Evolutionary conservation across 2,888 invertebrate species (phyloP), one percentile per base, ranked within the genome.

Genomic region (Sepioteuthis lessoniana): DNA sequence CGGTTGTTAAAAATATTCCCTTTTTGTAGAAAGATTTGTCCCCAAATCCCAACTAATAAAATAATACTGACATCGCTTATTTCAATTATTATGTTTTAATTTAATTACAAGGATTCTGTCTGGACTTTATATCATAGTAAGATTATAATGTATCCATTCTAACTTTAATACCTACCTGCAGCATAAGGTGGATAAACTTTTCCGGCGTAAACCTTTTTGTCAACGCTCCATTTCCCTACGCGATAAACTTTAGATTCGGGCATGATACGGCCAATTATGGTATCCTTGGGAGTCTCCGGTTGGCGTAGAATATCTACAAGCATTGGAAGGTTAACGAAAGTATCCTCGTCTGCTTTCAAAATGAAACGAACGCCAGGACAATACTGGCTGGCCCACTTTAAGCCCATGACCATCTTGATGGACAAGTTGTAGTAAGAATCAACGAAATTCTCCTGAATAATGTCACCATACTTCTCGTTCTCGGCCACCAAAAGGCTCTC

Each of bases 201-300:
- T 46, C 95, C 93, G 0, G 95, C 96, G 93, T 95, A 96, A 28
- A 94, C 94, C 5, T 94, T 60, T 46, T 93, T 28, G 0, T 94
- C 93, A 2, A 96, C 96, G 4, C 94, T 95, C 96, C 96, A 96
- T 91, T 94, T 94, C 10, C 96, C 96, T 2, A 55, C n/a, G 5
- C 96, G 94, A 42, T 90, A 94, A 0, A 96, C 96, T 25, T 93
- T 38, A 0, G 95, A 94, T 46, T 94, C 93, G 0, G 46, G 28
- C 90, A 95, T 94, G 16, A 95, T 93, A 55, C 95, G 94, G 55
- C 95, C 95, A 28, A 95, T 94, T n/a, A 96, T 94, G 0, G 46
- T 92, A 38, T 93, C 50, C 38, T 25, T 47, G 35, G 93, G 60
- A 8, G 55, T 60, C 31, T 93, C 60, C 50, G 50, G 93, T 93